These are phyloP conservation scores for Papilio protenor DNA, from an alignment of 2,888 invertebrate species.

Conservation along the genomic window DNA sequence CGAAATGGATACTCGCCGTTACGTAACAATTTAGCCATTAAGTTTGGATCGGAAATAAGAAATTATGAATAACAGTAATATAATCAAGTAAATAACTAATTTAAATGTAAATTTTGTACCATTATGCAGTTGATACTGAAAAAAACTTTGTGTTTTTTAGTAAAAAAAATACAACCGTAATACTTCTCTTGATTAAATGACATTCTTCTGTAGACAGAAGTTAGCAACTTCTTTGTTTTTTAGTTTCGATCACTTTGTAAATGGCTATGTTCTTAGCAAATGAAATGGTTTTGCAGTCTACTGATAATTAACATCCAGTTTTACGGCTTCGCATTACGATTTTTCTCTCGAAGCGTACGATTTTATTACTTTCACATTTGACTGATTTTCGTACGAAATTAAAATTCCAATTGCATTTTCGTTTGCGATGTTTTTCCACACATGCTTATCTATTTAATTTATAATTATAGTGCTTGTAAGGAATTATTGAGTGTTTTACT, in stretches of 20 bases:
- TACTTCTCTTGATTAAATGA: neutral
- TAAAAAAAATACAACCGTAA: neutral
- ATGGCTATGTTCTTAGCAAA: neutral
- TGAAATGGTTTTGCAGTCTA: neutral
- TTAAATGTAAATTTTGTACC: neutral
- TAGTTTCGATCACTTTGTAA: neutral
- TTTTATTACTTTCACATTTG: slow-evolving; percentile 20
- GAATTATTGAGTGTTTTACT: slow-evolving; percentile 2
- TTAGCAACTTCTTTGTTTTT: neutral
- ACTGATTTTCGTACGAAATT: slow-evolving; percentile 14
- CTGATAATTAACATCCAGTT: neutral
- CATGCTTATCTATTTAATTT: neutral
- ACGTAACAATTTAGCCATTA: slow-evolving; percentile 37
- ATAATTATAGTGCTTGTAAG: neutral
- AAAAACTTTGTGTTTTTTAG: neutral
- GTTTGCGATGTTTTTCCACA: neutral
- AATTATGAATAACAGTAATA: slow-evolving; percentile 37
- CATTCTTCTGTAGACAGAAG: neutral
- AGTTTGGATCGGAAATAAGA: slow-evolving; percentile 34
- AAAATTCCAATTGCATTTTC: slow-evolving; percentile 6
- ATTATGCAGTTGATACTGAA: neutral
- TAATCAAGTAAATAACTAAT: neutral
- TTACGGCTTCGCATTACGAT: neutral
- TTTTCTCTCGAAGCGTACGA: slow-evolving; percentile 5
- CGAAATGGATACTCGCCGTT: slow-evolving; percentile 45